Evolutionary conservation across 2,113 vertebrate genomes (phyloP), one percentile per base, ranked within the genome.

Genomic region (Rhabdornis inornatus): DNA sequence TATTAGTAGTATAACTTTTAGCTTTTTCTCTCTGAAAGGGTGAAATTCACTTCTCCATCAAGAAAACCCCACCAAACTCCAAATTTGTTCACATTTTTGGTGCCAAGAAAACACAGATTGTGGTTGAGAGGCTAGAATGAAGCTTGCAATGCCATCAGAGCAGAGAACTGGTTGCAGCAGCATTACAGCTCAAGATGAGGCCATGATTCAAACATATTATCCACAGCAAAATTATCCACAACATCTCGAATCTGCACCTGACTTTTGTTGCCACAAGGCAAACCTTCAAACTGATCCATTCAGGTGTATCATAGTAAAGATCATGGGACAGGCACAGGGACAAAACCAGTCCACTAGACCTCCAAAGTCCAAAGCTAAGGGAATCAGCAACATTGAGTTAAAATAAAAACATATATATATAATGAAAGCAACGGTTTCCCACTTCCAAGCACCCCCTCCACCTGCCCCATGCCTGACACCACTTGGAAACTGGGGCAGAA

Each of bases 361-460:
- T 55, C 24, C 15, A 6, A 52, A 45, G 49, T 3, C 60, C 70
- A 89, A 81, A 87, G 31, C 27, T 2, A 71, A 12, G 10, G 13
- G 17, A 56, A 76, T 7, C 1, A 61, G 8, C 35, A 74, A 42
- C 4, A 12, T 0, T 9, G 35, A 57, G 15, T 9, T 8, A 13
- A 72, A 76, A n/a, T 24, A 27, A 21, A 30, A 17, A n/a, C 6
- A 50, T 5, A 30, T 11, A 15, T 3, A 8, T 14, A 13, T 6
- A 52, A n/a, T 21, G 14, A 47, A 77, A 81, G 13, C 1, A 57
- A 80, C 60, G 1, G 2, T 37, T 94, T 87, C 60, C 40, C 27
- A 42, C 35, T 39, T 78, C 28, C 69, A 65, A 45, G 17, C 45
- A 27, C 22, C 31, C 28, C 15, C 10, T 74, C 9, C 35, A 27